Conservation (phyloP, 1,140 invertebrate species). For the Zaprionus kolodkinae region DNA sequence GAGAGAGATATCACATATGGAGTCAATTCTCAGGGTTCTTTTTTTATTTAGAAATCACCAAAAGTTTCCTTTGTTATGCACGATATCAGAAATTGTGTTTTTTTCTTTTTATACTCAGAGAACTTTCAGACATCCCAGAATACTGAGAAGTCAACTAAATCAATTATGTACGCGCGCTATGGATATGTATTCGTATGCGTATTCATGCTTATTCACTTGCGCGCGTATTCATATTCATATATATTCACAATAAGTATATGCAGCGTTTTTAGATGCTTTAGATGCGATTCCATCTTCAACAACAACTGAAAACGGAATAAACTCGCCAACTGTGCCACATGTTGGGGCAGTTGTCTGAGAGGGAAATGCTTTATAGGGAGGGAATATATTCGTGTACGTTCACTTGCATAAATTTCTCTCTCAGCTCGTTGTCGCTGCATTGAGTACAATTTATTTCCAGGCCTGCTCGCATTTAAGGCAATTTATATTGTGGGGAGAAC, state of each 20-base stretch:
- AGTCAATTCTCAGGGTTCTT: neutral
- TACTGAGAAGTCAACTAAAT: constrained; percentile 12
- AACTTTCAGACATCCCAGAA: constrained; percentile 5
- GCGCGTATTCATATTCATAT: neutral
- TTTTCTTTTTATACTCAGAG: neutral
- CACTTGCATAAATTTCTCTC: constrained; percentile 69
- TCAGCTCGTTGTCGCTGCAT: constrained; percentile 49
- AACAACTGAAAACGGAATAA: neutral
- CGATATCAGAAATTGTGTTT: neutral
- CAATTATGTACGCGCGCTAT: constrained; percentile 25
- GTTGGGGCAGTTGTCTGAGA: constrained; percentile 24
- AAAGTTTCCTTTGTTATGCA: constrained; percentile 1
- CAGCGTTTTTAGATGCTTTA: neutral
- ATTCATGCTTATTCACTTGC: neutral
- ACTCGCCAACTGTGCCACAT: constrained; percentile 32
- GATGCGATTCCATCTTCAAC: constrained; percentile 20
- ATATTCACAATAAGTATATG: neutral
- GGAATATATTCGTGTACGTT: constrained; percentile 67
- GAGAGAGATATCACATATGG: neutral
- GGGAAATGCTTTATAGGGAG: constrained; percentile 34
- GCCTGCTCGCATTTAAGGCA: constrained; percentile 62
- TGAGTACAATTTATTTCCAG: constrained; percentile 80
- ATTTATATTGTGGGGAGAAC: constrained; percentile 64
- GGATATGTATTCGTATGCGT: neutral
- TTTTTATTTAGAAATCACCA: neutral